These are phyloP conservation scores for Menidia menidia DNA, from an alignment of 2,797 vertebrate species.

Conservation along the genomic window DNA sequence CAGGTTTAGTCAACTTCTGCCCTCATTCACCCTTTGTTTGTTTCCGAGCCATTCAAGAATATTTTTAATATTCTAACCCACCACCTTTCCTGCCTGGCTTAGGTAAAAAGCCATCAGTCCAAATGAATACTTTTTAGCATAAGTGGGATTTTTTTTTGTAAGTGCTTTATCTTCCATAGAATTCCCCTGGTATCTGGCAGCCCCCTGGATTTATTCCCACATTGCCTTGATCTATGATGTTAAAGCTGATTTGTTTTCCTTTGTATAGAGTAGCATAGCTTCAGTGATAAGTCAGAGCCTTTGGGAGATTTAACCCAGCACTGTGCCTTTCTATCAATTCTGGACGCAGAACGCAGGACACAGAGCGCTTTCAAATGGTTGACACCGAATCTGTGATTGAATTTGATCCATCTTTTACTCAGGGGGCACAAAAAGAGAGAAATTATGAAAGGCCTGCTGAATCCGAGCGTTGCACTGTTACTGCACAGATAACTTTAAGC, in stretches of 20 bases:
- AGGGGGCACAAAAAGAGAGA: conserved; percentile 46
- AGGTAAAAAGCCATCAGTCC: conserved; percentile 33
- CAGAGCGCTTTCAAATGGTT: conserved; percentile 17
- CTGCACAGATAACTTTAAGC: conserved; percentile 16
- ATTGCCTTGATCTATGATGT: conserved; percentile 17
- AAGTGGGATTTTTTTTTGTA: conserved; percentile 17
- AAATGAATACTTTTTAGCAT: conserved; percentile 50
- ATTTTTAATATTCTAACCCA: conserved; percentile 12
- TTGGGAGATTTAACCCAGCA: conserved; percentile 57
- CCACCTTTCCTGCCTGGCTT: conserved; percentile 31
- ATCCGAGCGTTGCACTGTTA: conserved; percentile 41
- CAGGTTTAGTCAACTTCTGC: conserved; percentile 18
- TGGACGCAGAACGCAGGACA: conserved; percentile 36
- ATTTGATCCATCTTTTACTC: conserved; percentile 60
- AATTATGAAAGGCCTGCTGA: conserved; percentile 16
- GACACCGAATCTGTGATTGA: conserved; percentile 17
- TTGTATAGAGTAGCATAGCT: conserved; percentile 17
- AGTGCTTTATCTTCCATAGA: conserved; percentile 32
- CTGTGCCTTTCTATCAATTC: conserved; percentile 77
- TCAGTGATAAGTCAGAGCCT: conserved; percentile 36
- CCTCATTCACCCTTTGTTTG: conserved; percentile 22
- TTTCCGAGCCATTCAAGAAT: conserved; percentile 42
- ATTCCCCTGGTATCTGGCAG: conserved; percentile 7
- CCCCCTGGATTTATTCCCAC: conserved; percentile 28
- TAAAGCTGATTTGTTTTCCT: neutral